Evolutionary conservation across 2,113 vertebrate genomes (phyloP), one percentile per base, ranked within the genome.

Genomic region (Xyliphius kryptos): DNA sequence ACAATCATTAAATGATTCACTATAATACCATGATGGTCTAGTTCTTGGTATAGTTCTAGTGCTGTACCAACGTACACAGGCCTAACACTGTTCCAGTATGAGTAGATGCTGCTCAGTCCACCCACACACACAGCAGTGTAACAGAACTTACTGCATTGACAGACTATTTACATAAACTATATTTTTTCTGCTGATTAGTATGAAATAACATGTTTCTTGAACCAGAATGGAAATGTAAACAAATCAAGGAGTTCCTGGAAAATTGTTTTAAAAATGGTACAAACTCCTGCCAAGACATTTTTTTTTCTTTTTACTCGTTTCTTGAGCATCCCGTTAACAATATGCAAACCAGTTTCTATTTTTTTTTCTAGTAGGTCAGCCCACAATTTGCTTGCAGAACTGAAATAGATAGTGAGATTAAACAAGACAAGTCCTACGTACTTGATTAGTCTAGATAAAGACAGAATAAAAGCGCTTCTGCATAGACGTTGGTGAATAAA

Each of bases 161-260:
- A 81, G 61, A 26, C 12, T 67, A 84, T 84, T 86, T 86, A 81
- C 79, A 82, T 83, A 78, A 72, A 67, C 63, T 56, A 76, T 68
- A 79, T 71, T 75, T 72, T 77, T 69, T 73, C 63, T 38, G 32
- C 55, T 72, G 74, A 82, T 79, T 71, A 61, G 69, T 61, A 81
- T 81, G 76, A 55, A 70, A 66, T 48, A 69, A 15, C 36, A 62
- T 26, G 5, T 16, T 32, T 2, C 38, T 12, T 13, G 14, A 53
- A 15, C 15, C 9, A 51, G 13, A 5, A 50, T 22, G 60, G 37
- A 26, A 40, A 38, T 22, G 60, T 20, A 57, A 57, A 57, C 55
- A 57, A 57, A 44, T 15, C 40, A n/a, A 43, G 19, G 19, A 21
- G 38, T 20, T 46, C 56, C 56, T 19, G 32, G 58, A 50, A 56